Evolutionary conservation across 2,797 vertebrate genomes (phyloP).

Genomic region (Trachops cirrhosus): DNA sequence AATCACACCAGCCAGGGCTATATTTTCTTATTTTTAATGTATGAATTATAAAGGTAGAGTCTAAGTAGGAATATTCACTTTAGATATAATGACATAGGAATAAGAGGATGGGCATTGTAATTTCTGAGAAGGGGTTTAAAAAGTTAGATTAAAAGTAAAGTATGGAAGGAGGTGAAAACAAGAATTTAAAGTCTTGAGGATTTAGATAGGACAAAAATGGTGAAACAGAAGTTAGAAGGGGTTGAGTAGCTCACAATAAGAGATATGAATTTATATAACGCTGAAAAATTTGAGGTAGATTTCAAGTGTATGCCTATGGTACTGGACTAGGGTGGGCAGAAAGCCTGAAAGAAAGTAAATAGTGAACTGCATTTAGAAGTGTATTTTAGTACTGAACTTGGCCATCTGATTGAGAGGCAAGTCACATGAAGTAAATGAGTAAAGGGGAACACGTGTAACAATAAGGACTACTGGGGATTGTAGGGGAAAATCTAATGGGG

Average conservation of each 20-base stretch:
- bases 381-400: not conserved
- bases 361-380: not conserved
- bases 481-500: not conserved
- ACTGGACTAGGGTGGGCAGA: not conserved
- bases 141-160: not conserved
- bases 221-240: not conserved
- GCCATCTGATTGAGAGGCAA: not conserved
- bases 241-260: not conserved
- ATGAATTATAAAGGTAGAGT: not conserved
- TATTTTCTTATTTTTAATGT: not conserved
- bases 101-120: not conserved
- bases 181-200: not conserved
- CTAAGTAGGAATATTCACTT: not conserved
- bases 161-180: not conserved
- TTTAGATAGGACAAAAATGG: not conserved
- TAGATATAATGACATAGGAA: not conserved
- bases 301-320: not conserved
- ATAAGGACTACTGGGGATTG: not conserved
- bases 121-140: not conserved
- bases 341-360: not conserved
- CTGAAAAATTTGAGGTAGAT: not conserved
- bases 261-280: not conserved
- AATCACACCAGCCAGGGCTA: too few relatives aligned
- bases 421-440: not conserved
- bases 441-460: not conserved